Evolutionary conservation across 2,797 vertebrate species (phyloP).

Genomic region (Helarctos malayanus): DNA sequence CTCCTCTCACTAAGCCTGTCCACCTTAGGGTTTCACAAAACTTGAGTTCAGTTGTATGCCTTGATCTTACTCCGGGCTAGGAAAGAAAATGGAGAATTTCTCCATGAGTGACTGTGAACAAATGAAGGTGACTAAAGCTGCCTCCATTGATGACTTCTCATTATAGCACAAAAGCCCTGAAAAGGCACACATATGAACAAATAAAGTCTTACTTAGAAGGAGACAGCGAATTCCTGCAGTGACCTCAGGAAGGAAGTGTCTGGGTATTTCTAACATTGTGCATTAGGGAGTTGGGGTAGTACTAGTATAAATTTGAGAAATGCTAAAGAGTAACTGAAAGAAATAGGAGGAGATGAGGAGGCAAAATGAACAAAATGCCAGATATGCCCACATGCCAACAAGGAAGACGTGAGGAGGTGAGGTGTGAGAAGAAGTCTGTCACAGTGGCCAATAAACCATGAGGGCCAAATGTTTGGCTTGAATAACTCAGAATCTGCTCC

Average conservation of each 20-base stretch:
- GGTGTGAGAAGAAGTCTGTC: slow-evolving; percentile 76
- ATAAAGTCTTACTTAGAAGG: background rate
- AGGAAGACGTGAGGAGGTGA: slow-evolving; percentile 59
- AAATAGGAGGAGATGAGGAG: slow-evolving; percentile 49
- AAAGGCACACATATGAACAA: background rate
- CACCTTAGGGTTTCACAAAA: background rate
- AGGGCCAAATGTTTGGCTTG: slow-evolving; percentile 78
- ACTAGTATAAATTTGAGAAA: background rate
- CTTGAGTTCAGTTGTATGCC: background rate
- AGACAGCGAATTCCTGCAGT: background rate
- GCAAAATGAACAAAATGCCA: slow-evolving; percentile 77
- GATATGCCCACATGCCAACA: slow-evolving; percentile 35
- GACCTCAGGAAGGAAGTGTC: slow-evolving; percentile 35
- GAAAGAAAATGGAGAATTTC: background rate
- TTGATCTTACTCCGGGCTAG: background rate
- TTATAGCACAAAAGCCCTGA: background rate
- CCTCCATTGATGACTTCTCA: background rate
- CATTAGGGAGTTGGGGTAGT: background rate
- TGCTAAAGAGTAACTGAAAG: slow-evolving; percentile 16
- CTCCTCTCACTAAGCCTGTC: background rate
- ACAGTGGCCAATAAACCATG: slow-evolving; percentile 68
- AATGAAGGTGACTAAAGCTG: background rate
- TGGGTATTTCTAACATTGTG: background rate
- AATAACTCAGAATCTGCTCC: slow-evolving; percentile 72
- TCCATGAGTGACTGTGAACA: background rate